phyloP scores from a whole-genome alignment of 2,888 invertebrate genomes.

The Laothoe populi region DNA sequence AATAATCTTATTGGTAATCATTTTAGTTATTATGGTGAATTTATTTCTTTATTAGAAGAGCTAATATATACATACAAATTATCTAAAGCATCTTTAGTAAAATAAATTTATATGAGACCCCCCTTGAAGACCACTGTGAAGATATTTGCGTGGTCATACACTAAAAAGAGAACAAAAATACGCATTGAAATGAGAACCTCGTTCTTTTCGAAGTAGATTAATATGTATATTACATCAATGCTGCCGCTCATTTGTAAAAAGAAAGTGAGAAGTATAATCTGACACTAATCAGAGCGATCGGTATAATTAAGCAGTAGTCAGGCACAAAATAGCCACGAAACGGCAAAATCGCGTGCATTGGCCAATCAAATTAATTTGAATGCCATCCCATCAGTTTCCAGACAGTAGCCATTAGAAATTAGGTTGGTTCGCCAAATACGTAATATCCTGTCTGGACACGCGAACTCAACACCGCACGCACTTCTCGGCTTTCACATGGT shows the following conservation, averaged over 20 bases:
- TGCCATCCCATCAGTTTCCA: conserved; percentile 61
- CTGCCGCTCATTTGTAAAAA: background rate
- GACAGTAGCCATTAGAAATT: conserved; percentile 73
- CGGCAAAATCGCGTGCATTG: conserved; percentile 57
- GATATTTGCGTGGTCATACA: too few relatives aligned
- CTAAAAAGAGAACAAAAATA: too few relatives aligned
- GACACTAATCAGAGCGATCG: background rate
- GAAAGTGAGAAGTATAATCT: conserved; percentile 29
- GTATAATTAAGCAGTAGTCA: conserved; percentile 7
- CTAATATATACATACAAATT: too few relatives aligned
- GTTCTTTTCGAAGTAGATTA: too few relatives aligned
- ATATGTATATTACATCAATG: too few relatives aligned
- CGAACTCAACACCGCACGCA: conserved; percentile 45
- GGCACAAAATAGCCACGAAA: conserved; percentile 30
- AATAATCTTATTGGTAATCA: too few relatives aligned
- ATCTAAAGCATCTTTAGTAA: too few relatives aligned
- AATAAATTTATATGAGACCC: too few relatives aligned
- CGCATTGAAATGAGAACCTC: too few relatives aligned
- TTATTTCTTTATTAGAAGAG: too few relatives aligned
- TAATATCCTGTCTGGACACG: conserved; percentile 56
- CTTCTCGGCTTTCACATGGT: conserved; percentile 51
- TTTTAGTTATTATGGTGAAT: too few relatives aligned
- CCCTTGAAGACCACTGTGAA: too few relatives aligned
- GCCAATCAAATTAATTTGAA: conserved; percentile 61
- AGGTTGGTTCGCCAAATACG: conserved; percentile 60